Base-by-base conservation (phyloP, 2,888 invertebrate genomes). In the Pachymerium ferrugineum region DNA sequence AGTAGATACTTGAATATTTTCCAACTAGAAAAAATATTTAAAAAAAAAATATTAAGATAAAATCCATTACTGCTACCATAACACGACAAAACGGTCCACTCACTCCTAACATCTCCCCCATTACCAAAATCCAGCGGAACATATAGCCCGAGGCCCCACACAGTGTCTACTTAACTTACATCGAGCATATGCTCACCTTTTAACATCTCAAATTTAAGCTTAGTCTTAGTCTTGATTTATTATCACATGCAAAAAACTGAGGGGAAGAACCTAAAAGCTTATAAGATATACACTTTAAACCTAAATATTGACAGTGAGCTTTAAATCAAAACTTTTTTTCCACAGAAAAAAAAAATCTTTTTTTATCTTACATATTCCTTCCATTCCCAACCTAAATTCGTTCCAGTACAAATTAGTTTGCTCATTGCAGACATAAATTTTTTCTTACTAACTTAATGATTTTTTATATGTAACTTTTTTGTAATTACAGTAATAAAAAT, bases 161-260 rank as follows among this genome's bases (percentile, higher is more conserved):
- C 47, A 47, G 47, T 47, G 47, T 47, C 47, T 47, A 47, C 47
- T 47, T 47, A 47, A 47, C 47, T 47, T 47, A 47, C 47, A 47
- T 47, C n/a, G 47, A 47, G 47, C 47, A 47, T 47, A 47, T 47
- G 47, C 47, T 47, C 47, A 47, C 47, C 47, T 47, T 47, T 47
- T 47, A 47, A 47, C 47, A 47, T 47, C 47, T 47, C 47, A 16
- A 47, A 47, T 47, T 19, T 47, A 16, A 19, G 47, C 47, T 47
- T 47, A 47, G 19, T 47, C 47, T 3, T 2, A n/a, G 12, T 47
- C 22, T 16, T 47, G 47, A 47, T 47, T 47, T 47, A 47, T 47
- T 14, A 47, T 47, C 47, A 14, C 19, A 47, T n/a, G 6, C 1
- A 3, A 47, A 47, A 47, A 38, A n/a, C n/a, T n/a, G n/a, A n/a